phyloP scores from a whole-genome alignment of 92 coral and sea anemone genomes.

The Bergia puertoricense region DNA sequence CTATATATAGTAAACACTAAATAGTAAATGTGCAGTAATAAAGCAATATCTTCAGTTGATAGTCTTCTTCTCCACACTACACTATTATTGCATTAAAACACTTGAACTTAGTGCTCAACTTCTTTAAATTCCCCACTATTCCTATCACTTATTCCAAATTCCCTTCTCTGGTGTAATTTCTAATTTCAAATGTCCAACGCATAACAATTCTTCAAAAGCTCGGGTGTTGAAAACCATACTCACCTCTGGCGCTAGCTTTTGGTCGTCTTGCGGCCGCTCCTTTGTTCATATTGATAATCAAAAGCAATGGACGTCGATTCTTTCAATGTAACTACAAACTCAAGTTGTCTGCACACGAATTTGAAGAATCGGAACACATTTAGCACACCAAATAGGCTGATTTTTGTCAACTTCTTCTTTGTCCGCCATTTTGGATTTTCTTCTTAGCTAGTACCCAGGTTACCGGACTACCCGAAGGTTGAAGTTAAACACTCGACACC shows the following conservation, averaged over 20 bases:
- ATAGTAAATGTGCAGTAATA: too few species aligned
- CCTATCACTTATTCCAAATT: not conserved
- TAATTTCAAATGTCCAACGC: not conserved
- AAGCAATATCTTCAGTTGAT: too few species aligned
- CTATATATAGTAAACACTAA: too few species aligned
- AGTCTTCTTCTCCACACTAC: too few species aligned
- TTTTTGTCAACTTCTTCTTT: too few species aligned
- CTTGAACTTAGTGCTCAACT: too few species aligned
- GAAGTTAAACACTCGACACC: not conserved
- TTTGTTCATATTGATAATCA: not conserved
- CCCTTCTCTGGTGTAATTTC: not conserved
- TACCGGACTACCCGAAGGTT: too few species aligned
- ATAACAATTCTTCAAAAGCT: too few species aligned
- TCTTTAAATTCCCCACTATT: not conserved
- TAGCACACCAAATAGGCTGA: not conserved
- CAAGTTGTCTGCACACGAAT: not conserved
- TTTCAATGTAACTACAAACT: not conserved
- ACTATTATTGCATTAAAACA: too few species aligned
- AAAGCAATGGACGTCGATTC: not conserved
- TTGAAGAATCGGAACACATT: not conserved
- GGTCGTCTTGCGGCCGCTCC: constrained; percentile 32
- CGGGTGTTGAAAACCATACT: not conserved
- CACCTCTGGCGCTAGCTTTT: constrained; percentile 23
- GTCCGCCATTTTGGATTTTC: not conserved
- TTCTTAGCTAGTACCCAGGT: not conserved